Evolutionary conservation across 2,888 invertebrate genomes (phyloP).

Genomic region (Zeuzera pyrina): DNA sequence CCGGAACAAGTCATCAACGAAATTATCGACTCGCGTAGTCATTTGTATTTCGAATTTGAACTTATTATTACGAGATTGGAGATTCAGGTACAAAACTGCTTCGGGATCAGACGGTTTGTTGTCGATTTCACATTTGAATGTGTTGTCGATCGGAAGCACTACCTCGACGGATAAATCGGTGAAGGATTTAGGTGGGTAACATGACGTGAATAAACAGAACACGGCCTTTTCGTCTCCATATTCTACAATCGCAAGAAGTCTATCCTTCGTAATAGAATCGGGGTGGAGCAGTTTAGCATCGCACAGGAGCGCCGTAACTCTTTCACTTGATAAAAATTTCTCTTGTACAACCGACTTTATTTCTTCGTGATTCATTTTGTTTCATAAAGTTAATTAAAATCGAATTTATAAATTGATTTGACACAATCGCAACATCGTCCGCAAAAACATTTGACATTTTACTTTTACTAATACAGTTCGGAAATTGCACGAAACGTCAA

Average conservation of each 20-base stretch:
- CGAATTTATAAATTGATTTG: conserved; percentile 10
- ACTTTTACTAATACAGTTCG: too few relatives aligned
- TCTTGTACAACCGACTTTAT: conserved; percentile 63
- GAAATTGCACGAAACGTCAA: too few relatives aligned
- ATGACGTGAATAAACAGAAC: conserved; percentile 67
- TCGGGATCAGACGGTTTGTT: conserved; percentile 73
- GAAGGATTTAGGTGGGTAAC: conserved; percentile 79
- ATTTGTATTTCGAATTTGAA: conserved; percentile 67
- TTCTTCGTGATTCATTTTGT: conserved; percentile 64
- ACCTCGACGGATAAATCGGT: conserved; percentile 86
- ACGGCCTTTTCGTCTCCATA: conserved; percentile 68
- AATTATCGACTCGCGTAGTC: conserved; percentile 77
- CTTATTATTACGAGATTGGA: conserved; percentile 59
- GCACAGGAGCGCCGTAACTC: conserved; percentile 56
- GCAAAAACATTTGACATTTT: conserved; percentile 7
- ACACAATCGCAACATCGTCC: conserved; percentile 16
- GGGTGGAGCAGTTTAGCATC: conserved; percentile 64
- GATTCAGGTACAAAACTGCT: conserved; percentile 61
- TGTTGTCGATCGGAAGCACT: conserved; percentile 84
- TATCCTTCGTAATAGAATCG: conserved; percentile 60
- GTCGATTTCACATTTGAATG: conserved; percentile 83
- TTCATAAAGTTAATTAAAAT: conserved; percentile 20
- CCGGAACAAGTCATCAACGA: conserved; percentile 82
- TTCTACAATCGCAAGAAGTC: conserved; percentile 61
- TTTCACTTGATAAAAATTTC: conserved; percentile 63